Percentiles rank a stretch among this genome's conserved stretches.
Conservation (phyloP, 1,140 invertebrate species). For the Orius insidiosus region DNA sequence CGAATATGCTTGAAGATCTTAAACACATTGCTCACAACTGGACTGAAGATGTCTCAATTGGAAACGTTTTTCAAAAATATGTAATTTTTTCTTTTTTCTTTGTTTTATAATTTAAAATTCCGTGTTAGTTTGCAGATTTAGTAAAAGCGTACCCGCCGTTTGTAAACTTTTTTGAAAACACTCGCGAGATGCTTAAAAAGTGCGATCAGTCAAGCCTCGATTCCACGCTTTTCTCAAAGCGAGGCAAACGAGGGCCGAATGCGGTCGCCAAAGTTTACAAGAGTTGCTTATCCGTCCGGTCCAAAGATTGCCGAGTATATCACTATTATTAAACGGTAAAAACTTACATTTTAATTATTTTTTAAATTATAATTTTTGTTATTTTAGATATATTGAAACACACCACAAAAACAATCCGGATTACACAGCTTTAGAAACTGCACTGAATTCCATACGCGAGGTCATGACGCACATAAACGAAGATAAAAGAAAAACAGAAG, state of each 20-base stretch:
- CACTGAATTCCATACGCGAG: constrained; percentile 72
- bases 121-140: constrained; percentile 43
- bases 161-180: constrained; percentile 94
- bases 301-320: constrained; percentile 88
- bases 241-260: constrained; percentile 79
- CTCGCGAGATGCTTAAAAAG: constrained; percentile 76
- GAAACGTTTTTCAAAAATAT: constrained; percentile 72
- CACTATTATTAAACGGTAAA: constrained; percentile 78
- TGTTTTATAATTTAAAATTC: constrained; percentile 7
- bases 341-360: constrained; percentile 10
- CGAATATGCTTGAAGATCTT: constrained; percentile 65
- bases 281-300: constrained; percentile 92
- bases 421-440: constrained; percentile 63
- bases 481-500: constrained; percentile 88
- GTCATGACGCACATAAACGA: constrained; percentile 94
- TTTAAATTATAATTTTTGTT: constrained; percentile 15
- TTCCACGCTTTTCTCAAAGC: constrained; percentile 98
- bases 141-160: constrained; percentile 92
- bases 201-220: constrained; percentile 80
- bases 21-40: constrained; percentile 48
- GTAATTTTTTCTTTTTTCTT: constrained; percentile 10
- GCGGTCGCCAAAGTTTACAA: constrained; percentile 81
- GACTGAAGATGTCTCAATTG: constrained; percentile 72
- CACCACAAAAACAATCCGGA: constrained; percentile 74
- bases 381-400: constrained; percentile 79